phyloP scores from a whole-genome alignment of 2,113 vertebrate species.

The Delphinus delphis region DNA sequence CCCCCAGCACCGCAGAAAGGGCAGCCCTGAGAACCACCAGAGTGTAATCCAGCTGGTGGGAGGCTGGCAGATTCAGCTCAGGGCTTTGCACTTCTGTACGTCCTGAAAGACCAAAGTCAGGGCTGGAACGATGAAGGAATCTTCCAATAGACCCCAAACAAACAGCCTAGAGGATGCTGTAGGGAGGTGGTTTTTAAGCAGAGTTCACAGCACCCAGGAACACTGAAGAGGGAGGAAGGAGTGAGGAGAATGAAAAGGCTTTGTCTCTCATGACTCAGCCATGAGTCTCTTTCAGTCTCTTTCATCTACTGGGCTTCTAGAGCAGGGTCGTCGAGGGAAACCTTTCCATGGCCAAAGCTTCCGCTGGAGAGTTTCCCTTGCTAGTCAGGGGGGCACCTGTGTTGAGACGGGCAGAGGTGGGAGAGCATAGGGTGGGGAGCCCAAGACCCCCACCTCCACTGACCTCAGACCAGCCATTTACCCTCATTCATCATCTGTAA shows the following conservation, averaged over 20 bases:
- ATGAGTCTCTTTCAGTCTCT: neutral
- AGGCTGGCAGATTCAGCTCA: too few relatives aligned
- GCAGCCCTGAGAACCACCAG: neutral
- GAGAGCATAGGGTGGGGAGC: neutral
- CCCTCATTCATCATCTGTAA: neutral
- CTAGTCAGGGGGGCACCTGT: neutral
- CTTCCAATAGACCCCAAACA: neutral
- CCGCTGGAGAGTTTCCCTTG: neutral
- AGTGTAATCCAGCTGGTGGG: too few relatives aligned
- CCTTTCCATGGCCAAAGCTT: neutral
- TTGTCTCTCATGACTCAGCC: neutral
- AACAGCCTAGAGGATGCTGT: neutral
- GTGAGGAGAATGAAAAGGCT: neutral
- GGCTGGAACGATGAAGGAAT: neutral
- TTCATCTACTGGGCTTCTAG: neutral
- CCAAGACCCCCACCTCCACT: neutral
- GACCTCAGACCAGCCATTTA: neutral
- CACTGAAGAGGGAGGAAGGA: neutral
- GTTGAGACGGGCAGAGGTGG: neutral
- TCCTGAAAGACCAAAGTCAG: neutral
- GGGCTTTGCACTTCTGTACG: neutral
- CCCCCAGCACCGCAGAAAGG: neutral
- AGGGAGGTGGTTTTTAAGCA: neutral
- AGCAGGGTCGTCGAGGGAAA: neutral
- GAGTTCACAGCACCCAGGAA: fast-evolving